These are phyloP conservation scores for Phoebastria nigripes DNA, from an alignment of 2,797 vertebrate species.

Conservation along the genomic window DNA sequence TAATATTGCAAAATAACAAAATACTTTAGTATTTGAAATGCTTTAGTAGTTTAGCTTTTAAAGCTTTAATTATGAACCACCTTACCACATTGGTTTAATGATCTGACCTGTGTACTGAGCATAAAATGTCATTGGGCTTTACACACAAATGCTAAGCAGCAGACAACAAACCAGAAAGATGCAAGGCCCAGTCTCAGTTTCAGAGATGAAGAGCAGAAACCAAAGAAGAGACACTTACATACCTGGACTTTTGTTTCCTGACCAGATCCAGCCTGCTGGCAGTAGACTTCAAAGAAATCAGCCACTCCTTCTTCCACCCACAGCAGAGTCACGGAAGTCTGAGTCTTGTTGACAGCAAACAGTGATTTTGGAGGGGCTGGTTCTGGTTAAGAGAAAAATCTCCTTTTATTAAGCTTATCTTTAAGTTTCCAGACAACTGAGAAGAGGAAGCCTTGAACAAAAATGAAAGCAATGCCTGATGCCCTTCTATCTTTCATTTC, in stretches of 20 bases:
- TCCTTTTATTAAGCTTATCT: conserved; percentile 1
- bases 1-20: not conserved
- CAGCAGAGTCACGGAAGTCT: conserved; percentile 88
- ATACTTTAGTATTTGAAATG: not conserved
- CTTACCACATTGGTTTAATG: not conserved
- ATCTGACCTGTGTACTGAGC: not conserved
- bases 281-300: conserved; percentile 90
- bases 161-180: not conserved
- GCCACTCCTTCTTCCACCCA: conserved; percentile 94
- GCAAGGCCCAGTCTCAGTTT: not conserved
- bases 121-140: not conserved
- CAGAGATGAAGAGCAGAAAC: not conserved
- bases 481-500: not conserved
- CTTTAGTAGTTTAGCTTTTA: not conserved
- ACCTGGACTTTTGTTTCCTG: conserved; percentile 70
- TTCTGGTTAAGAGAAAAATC: conserved; percentile 73
- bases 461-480: not conserved
- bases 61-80: not conserved
- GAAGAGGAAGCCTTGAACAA: not conserved
- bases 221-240: not conserved
- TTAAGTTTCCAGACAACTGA: not conserved
- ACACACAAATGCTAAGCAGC: not conserved
- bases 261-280: conserved; percentile 72
- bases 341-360: conserved; percentile 89
- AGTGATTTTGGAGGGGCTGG: conserved; percentile 91